Conservation (phyloP, 2,888 invertebrate genomes). For the Chymomyza fuscimana region DNA sequence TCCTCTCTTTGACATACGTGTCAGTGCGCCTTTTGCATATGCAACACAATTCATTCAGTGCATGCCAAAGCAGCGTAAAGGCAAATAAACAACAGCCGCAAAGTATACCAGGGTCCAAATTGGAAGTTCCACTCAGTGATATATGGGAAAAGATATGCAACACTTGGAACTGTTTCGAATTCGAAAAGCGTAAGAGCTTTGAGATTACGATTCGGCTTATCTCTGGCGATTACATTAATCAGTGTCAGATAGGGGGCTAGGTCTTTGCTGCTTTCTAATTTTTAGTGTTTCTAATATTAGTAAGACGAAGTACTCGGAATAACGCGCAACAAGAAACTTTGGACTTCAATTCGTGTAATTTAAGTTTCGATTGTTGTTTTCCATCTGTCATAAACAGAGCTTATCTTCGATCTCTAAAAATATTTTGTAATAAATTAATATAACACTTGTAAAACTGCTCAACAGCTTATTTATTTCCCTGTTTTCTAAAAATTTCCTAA, state of each 20-base stretch:
- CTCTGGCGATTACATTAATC: neutral
- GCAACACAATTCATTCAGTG: slow-evolving; percentile 52
- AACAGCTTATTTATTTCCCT: no score
- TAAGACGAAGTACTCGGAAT: neutral
- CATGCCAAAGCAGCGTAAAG: slow-evolving; percentile 14
- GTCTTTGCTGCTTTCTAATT: neutral
- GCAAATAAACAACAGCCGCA: slow-evolving; percentile 2
- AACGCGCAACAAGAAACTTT: no score
- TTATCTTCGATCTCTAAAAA: no score
- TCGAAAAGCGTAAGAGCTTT: neutral
- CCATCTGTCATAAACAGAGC: no score
- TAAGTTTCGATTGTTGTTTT: no score
- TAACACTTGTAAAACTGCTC: no score
- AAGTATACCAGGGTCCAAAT: neutral
- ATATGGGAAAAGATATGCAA: neutral
- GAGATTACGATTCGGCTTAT: neutral
- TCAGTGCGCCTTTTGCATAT: slow-evolving; percentile 55
- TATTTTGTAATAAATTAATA: no score
- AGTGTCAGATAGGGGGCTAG: neutral
- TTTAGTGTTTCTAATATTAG: neutral
- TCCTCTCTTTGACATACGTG: slow-evolving; percentile 18
- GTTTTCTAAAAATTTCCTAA: no score
- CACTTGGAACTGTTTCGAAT: no score
- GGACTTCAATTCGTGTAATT: no score
- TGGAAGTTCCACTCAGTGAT: neutral